Conservation (phyloP, 1,140 invertebrate species). For the Drosophila suzukii region DNA sequence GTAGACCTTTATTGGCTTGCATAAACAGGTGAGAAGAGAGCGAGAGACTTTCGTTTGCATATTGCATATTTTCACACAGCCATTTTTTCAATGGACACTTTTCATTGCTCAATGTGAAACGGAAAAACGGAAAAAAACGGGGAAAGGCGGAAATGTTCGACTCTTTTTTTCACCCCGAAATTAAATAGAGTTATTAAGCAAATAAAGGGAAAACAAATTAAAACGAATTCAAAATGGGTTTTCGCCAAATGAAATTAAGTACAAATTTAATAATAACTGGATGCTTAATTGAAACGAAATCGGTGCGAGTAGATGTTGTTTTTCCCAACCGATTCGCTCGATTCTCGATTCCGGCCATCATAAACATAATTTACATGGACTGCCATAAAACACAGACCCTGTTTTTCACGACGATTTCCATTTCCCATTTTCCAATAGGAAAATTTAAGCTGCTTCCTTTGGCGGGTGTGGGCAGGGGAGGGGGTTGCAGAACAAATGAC, state of each 20-base stretch:
- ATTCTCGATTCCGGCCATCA: conserved; percentile 13
- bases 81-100: conserved; percentile 29
- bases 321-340: conserved; percentile 1
- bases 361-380: conserved; percentile 45
- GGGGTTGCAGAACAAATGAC: conserved; percentile 28
- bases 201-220: conserved; percentile 52
- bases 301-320: background rate
- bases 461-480: background rate
- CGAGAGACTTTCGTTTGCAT: conserved; percentile 34
- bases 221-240: conserved; percentile 32
- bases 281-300: conserved; percentile 43
- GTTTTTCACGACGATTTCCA: conserved; percentile 36
- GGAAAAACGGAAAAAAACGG: conserved; percentile 7
- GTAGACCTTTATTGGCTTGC: conserved; percentile 25
- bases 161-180: background rate
- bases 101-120: conserved; percentile 56
- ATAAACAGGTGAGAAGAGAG: conserved; percentile 23
- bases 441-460: conserved; percentile 30
- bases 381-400: conserved; percentile 43
- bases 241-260: conserved; percentile 41
- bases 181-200: conserved; percentile 59
- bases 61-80: conserved; percentile 43
- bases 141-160: background rate
- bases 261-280: conserved; percentile 28
- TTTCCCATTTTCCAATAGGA: conserved; percentile 47